Evolutionary conservation across 92 coral and sea anemone species (phyloP), one percentile per base, ranked within the genome.

Genomic region (Montipora capitata): DNA sequence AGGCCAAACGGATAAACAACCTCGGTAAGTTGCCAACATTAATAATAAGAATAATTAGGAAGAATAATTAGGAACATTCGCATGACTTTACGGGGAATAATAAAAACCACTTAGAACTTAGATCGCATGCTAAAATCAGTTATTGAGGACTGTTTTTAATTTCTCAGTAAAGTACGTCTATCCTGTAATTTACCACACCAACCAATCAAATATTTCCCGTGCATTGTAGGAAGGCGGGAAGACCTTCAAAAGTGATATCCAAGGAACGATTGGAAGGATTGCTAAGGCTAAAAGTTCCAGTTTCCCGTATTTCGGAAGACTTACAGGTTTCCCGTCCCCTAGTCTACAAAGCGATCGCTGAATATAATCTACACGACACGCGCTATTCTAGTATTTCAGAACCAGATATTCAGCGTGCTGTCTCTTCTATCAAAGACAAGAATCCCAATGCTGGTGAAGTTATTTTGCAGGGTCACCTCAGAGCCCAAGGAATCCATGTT

Each of bases 311-410:
- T 85, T 82, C 76, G 38, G 67, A 85, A 27, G 65, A 42, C 13
- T 67, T 76, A 10, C 89, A 85, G 76, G 83, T 76, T 4, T 85
- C 89, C 41, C 75, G 82, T n/a, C 89, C 89, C 12, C 11, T 10
- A 40, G 69, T 85, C 52, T 85, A 85, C 40, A 85, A 85, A 68
- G 81, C 89, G 61, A 76, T 85, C 8, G 75, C 65, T 11, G 89
- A 64, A 16, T 40, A 85, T 39, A 76, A 85, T 70, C 81, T 84
- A 52, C 52, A 61, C 27, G 79, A 49, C 17, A 74, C 17, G 63
- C 63, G 74, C 39, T 84, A 74, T 40, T 62, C 83, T 35, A 51
- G 41, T 74, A 43, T 84, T 70, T 38, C 81, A 38, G 89, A 42
- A 0, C 66, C 69, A 17, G 74, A 85, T 27, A 45, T 85, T 78